A percentile compares a stretch with the other conserved stretches of the same genome.
Evolutionary conservation across 2,888 invertebrate genomes (phyloP).

Genomic region (Temnothorax ravouxi): DNA sequence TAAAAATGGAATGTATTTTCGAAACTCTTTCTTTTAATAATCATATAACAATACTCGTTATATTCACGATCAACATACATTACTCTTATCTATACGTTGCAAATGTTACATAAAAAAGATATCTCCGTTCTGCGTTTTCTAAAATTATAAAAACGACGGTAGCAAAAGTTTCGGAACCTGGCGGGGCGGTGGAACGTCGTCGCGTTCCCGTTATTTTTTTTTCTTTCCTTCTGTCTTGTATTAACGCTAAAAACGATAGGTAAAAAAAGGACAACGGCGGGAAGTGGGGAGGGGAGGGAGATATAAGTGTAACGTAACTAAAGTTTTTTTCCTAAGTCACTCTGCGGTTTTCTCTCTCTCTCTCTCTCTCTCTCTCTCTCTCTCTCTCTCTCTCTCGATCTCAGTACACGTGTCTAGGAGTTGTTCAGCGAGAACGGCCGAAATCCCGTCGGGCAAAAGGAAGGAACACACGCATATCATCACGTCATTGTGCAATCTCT

Average conservation of each 20-base stretch:
- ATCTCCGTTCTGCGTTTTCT: slow-evolving; percentile 67
- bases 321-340: slow-evolving; percentile 71
- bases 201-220: slow-evolving; percentile 9
- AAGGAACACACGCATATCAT: slow-evolving; percentile 64
- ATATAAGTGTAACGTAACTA: slow-evolving; percentile 62
- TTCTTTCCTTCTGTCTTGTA: slow-evolving; percentile 43
- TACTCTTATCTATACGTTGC: slow-evolving; percentile 74
- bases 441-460: slow-evolving; percentile 60
- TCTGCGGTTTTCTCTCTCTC: slow-evolving; percentile 59
- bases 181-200: slow-evolving; percentile 3
- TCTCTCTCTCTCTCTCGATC: slow-evolving; percentile 11
- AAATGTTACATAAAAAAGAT: slow-evolving; percentile 74
- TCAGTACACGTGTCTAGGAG: neutral
- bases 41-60: slow-evolving; percentile 76
- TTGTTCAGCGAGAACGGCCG: slow-evolving; percentile 58
- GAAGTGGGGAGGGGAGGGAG: neutral
- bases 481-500: slow-evolving; percentile 70
- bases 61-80: slow-evolving; percentile 76
- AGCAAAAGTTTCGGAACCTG: slow-evolving; percentile 66
- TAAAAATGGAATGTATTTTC: slow-evolving; percentile 76
- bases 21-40: slow-evolving; percentile 75
- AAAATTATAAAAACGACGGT: slow-evolving; percentile 73
- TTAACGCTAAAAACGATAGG: slow-evolving; percentile 65
- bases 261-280: slow-evolving; percentile 62
- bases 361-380: neutral